These are phyloP conservation scores for Oeneis ivallda DNA, from an alignment of 2,888 invertebrate genomes.

Conservation along the genomic window DNA sequence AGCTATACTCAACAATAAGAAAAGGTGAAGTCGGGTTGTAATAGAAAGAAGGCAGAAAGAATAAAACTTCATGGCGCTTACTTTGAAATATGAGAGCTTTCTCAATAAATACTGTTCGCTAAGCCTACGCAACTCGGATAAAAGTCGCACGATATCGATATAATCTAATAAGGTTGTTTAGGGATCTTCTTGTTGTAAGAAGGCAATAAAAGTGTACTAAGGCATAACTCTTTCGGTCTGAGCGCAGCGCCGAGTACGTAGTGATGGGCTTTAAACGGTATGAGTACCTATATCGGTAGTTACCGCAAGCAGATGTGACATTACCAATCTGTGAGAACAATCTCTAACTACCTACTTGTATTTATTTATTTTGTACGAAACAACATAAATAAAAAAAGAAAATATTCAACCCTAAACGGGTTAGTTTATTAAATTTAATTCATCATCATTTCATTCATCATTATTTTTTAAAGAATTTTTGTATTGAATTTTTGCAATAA, in stretches of 20 bases:
- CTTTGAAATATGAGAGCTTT: constrained; percentile 23
- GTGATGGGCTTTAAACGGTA: constrained; percentile 44
- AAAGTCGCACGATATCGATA: constrained; percentile 33
- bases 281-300: constrained; percentile 1
- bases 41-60: background rate
- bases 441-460: too few species aligned
- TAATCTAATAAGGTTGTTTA: constrained; percentile 41
- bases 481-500: too few species aligned
- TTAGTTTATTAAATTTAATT: too few species aligned
- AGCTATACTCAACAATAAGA: too few species aligned
- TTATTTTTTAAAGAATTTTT: too few species aligned
- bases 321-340: background rate
- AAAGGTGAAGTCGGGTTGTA: too few species aligned
- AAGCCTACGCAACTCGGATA: constrained; percentile 38
- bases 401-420: background rate
- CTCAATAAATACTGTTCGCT: constrained; percentile 29
- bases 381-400: background rate
- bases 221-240: constrained; percentile 47
- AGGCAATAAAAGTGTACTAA: constrained; percentile 53
- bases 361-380: background rate
- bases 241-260: constrained; percentile 51
- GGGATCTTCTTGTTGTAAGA: constrained; percentile 39
- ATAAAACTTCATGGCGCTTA: constrained; percentile 15
- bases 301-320: background rate
- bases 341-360: background rate